These are phyloP conservation scores for Dexiosoma caninum DNA, from an alignment of 2,888 invertebrate genomes.

Conservation along the genomic window DNA sequence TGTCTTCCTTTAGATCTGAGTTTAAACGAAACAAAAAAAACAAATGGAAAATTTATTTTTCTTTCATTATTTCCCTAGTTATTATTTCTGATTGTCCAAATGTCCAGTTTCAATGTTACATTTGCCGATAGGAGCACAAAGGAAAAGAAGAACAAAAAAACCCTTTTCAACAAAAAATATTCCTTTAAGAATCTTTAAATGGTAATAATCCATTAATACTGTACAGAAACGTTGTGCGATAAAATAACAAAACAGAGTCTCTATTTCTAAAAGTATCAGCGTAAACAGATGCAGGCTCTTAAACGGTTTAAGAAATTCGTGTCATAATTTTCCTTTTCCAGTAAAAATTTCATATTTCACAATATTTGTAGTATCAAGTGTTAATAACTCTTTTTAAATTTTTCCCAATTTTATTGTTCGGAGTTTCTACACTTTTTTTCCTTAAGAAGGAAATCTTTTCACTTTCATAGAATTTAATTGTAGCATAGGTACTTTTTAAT, in stretches of 20 bases:
- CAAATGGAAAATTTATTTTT: too few relatives aligned
- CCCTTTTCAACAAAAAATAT: constrained; percentile 28
- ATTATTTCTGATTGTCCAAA: background rate
- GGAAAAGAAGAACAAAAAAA: background rate
- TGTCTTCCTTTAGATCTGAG: background rate
- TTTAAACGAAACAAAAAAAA: background rate
- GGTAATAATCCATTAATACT: constrained; percentile 52
- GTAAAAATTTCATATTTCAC: constrained; percentile 33
- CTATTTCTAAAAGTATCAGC: background rate
- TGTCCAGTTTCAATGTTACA: constrained; percentile 45
- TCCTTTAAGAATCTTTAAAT: background rate
- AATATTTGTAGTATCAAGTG: constrained; percentile 4
- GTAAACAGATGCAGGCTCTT: background rate
- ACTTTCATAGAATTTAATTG: background rate
- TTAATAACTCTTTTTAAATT: constrained; percentile 27
- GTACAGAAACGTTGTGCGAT: constrained; percentile 55
- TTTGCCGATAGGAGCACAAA: constrained; percentile 11
- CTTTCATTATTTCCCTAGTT: background rate
- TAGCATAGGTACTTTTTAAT: too few relatives aligned
- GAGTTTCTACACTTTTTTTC: background rate
- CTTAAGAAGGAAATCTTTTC: background rate
- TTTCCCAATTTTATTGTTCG: background rate
- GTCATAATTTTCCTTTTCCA: constrained; percentile 63
- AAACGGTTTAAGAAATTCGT: constrained; percentile 44
- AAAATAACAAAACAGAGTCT: constrained; percentile 5